Base-by-base conservation (phyloP, 2,888 invertebrate species). In the Andrena bucephala region DNA sequence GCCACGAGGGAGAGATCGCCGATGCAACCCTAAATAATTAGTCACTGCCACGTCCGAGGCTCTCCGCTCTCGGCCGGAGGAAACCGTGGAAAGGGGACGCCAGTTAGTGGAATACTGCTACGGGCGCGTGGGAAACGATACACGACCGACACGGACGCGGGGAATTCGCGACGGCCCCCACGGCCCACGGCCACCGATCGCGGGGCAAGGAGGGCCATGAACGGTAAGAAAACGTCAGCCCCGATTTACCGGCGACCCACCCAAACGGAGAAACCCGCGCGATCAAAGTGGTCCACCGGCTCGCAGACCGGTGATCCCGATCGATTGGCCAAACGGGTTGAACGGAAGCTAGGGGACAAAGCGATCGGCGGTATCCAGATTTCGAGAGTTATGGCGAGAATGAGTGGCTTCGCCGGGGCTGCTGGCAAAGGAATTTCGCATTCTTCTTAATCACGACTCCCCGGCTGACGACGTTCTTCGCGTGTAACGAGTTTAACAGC, bases 11-110 rank as follows among this genome's bases (percentile, higher is more conserved):
- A 77, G 88, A 87, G 87, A 87, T 87, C 89, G 85, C 87, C 87
- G 87, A 87, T 85, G 90, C 92, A 91, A 85, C 91, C 92, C 91
- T 91, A 92, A 93, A 93, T 93, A 93, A 93, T 93, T 93, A 93
- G 93, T 93, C 93, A 92, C 91, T 92, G 93, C 92, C 92, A 92
- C 92, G 89, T 92, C 92, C 87, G 86, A 71, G 79, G 68, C 50
- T 79, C 84, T 71, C 78, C 67, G 52, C 65, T 68, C 69, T 85
- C 27, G 67, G 65, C 54, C 65, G 36, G 33, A 66, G 68, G 72
- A 69, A 67, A 67, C 67, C 67, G 57, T 70, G 82, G 83, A 62
- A 83, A 72, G 57, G 77, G 76, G 67, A 81, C 67, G 71, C 31
- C 67, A 65, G 63, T 42, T 60, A 60, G 80, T 70, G 31, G 79